Evolutionary conservation across 2,888 invertebrate genomes (phyloP).

Genomic region (Strigamia maritima): DNA sequence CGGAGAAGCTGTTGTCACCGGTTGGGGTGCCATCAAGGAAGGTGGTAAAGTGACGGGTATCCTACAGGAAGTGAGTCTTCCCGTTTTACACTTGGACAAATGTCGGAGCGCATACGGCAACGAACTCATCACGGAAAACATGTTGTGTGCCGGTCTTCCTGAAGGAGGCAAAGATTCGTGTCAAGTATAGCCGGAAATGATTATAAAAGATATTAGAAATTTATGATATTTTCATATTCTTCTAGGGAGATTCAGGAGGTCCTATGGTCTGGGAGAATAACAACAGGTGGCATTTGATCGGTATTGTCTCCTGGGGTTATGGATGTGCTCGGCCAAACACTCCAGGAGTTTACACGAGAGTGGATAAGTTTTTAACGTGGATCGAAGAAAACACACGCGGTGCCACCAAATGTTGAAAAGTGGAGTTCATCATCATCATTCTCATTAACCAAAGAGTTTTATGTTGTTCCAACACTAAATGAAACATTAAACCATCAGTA

Average conservation of each 20-base stretch:
- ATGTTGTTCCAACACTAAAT: not conserved
- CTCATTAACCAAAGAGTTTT: not conserved
- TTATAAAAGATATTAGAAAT: too few relatives aligned
- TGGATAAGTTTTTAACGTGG: conserved; percentile 31
- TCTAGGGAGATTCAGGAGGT: conserved; percentile 37
- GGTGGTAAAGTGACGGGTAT: conserved; percentile 16
- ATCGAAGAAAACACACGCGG: conserved; percentile 28
- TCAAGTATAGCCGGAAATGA: not conserved
- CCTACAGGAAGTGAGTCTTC: conserved; percentile 14
- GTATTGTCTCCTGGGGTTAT: conserved; percentile 36
- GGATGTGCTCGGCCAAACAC: conserved; percentile 36
- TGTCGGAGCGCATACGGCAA: conserved; percentile 18
- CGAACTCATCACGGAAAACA: conserved; percentile 19
- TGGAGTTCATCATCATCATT: not conserved
- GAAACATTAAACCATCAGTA: too few relatives aligned
- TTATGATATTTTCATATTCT: too few relatives aligned
- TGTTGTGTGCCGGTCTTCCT: conserved; percentile 1
- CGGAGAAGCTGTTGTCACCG: conserved; percentile 28
- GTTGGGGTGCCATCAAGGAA: conserved; percentile 37
- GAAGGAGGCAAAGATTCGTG: conserved; percentile 36
- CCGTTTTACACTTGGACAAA: conserved; percentile 1
- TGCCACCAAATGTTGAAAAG: not conserved
- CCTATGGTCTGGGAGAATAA: conserved; percentile 35
- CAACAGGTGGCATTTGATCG: conserved; percentile 36
- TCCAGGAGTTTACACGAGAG: conserved; percentile 36